These are phyloP conservation scores for Ylistrum balloti DNA, from an alignment of 1,140 invertebrate genomes.

Conservation along the genomic window DNA sequence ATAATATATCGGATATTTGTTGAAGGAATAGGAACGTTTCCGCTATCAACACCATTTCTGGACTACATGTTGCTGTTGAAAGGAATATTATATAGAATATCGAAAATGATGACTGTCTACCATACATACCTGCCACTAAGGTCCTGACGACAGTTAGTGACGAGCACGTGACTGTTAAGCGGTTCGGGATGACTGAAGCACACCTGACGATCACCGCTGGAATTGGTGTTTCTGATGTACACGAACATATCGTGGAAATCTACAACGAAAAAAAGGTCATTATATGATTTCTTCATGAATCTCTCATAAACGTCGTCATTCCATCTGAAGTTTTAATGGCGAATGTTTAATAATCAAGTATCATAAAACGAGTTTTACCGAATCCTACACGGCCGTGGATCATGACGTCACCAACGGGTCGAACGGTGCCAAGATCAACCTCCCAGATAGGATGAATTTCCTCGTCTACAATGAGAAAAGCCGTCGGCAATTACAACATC, in stretches of 20 bases:
- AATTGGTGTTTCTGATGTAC: slow-evolving; percentile 18
- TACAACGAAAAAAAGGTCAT: not conserved
- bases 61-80: no score
- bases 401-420: slow-evolving; percentile 46
- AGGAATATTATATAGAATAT: no score
- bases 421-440: slow-evolving; percentile 45
- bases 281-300: not conserved
- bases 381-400: slow-evolving; percentile 30
- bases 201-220: slow-evolving; percentile 29
- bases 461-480: slow-evolving; percentile 18
- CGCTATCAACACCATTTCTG: no score
- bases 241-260: slow-evolving; percentile 15
- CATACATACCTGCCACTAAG: not conserved
- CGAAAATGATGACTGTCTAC: no score
- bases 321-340: not conserved
- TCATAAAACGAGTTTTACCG: slow-evolving; percentile 8
- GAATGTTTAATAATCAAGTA: no score
- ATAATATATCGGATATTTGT: no score
- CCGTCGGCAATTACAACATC: no score
- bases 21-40: no score
- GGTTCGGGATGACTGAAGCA: not conserved
- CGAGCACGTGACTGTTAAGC: not conserved
- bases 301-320: not conserved
- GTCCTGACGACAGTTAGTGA: slow-evolving; percentile 21
- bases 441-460: slow-evolving; percentile 48